A percentile compares a stretch with the other conserved stretches of the same genome.
Evolutionary conservation across 2,113 vertebrate species (phyloP).

Genomic region (Anoplopoma fimbria): DNA sequence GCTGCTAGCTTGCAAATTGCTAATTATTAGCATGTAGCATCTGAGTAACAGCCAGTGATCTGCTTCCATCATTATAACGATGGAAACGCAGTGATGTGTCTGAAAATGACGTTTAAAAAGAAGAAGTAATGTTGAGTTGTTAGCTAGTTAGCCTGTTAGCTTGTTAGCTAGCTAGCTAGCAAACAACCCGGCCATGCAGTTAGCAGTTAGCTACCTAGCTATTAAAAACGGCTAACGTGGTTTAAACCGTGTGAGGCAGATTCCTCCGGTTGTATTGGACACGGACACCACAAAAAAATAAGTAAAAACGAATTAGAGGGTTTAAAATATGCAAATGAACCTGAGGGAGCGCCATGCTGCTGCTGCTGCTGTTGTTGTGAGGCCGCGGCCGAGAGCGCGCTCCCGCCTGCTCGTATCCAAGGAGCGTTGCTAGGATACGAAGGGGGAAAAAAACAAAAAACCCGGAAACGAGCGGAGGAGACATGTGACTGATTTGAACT

Average conservation of each 20-base stretch:
- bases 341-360: conserved; percentile 63
- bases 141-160: neutral
- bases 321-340: no score
- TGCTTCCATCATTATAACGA: neutral
- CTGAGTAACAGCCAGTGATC: rapidly evolving
- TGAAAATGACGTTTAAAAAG: neutral
- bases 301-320: no score
- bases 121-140: neutral
- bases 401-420: conserved; percentile 56
- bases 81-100: neutral
- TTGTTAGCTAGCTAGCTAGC: neutral
- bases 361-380: conserved; percentile 17
- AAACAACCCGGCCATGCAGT: neutral
- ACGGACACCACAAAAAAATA: rapidly evolving
- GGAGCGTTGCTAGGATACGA: conserved; percentile 68
- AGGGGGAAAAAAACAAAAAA: neutral
- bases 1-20: neutral
- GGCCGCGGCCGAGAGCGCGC: conserved; percentile 53
- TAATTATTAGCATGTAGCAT: neutral
- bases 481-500: conserved; percentile 29
- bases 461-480: conserved; percentile 21
- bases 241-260: neutral
- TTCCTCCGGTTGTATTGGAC: neutral
- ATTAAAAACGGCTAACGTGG: neutral
- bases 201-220: conserved; percentile 36